Evolutionary conservation across 37 sponge, comb jelly and placozoan genomes (phyloP), one percentile per base, ranked within the genome.

Genomic region (Lycopodina hypogea): DNA sequence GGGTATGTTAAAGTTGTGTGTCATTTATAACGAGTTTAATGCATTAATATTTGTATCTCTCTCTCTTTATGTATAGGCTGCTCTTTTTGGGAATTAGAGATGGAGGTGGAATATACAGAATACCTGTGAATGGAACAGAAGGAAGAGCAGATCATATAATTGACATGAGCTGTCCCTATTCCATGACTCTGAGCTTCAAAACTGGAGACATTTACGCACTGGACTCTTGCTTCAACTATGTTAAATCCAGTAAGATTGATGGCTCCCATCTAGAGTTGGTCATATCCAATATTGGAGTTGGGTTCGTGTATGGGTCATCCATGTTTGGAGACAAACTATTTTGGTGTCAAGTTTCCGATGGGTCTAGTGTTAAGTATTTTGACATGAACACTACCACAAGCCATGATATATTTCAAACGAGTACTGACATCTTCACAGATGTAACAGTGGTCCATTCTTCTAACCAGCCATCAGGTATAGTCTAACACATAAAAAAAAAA

Each of bases 381-480:
- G 12, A 65, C 30, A 65, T 34, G 30, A 32, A 65, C 33, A 65
- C 3, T 11, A 33, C 2, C 30, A 65, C 33, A 2, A 29, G 18
- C 33, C 17, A 34, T 19, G 66, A 33, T 15, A 32, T 70, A 24
- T 21, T 38, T 45, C 23, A 70, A 4, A 70, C 4, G 23, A 11
- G 70, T 9, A 34, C 18, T 34, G 30, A 37, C 29, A 24, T 6
- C 9, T 56, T 69, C n/a, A 8, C 17, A 4, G 32, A 23, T 39
- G 53, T 75, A 18, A 24, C 21, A 0, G 59, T 75, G 0, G 59
- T 75, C 0, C 59, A 57, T 35, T 24, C 75, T 57, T 75, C 75
- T 35, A 55, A 56, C 12, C 75, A 75, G 37, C 75, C 75, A 75
- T 56, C 75, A 58, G 59, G 75, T 75, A 56, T 35, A 39, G 22